phyloP scores from a whole-genome alignment of 2,888 invertebrate species.

The Ferrisia virgata region DNA sequence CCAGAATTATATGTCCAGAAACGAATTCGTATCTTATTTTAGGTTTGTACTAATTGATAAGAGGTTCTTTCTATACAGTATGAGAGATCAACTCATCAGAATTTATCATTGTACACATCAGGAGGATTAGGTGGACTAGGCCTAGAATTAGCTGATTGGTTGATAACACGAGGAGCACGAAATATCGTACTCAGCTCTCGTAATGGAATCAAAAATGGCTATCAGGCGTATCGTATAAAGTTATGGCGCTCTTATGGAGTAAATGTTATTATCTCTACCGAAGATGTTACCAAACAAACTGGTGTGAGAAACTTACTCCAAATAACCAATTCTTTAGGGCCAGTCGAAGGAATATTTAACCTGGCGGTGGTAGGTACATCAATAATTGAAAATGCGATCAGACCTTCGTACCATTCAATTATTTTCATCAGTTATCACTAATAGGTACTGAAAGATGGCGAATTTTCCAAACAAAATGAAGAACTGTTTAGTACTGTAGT shows the following conservation, averaged over 20 bases:
- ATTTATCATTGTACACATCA: not conserved
- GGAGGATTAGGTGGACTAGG: conserved; percentile 63
- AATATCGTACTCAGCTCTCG: conserved; percentile 60
- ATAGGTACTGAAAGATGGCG: conserved; percentile 69
- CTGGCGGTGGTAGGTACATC: conserved; percentile 68
- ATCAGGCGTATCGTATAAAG: conserved; percentile 57
- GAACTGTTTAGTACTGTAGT: conserved; percentile 67
- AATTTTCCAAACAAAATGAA: conserved; percentile 72
- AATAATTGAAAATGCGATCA: not conserved
- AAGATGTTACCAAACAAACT: conserved; percentile 66
- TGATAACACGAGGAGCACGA: conserved; percentile 59
- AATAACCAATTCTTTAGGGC: conserved; percentile 57
- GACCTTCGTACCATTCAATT: not conserved
- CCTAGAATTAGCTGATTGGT: conserved; percentile 59
- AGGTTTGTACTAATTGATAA: too few relatives aligned
- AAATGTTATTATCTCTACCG: conserved; percentile 64
- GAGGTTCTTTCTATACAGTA: too few relatives aligned
- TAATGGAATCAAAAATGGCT: conserved; percentile 59
- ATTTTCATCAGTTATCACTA: not conserved
- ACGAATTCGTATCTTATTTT: not conserved
- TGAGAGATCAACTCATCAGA: too few relatives aligned
- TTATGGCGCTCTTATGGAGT: conserved; percentile 71
- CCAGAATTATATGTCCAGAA: not conserved
- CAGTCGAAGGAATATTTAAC: conserved; percentile 83
- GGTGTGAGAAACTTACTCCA: conserved; percentile 65